These are phyloP conservation scores for Melanostigma gelatinosum DNA, from an alignment of 2,113 vertebrate genomes.

Conservation along the genomic window DNA sequence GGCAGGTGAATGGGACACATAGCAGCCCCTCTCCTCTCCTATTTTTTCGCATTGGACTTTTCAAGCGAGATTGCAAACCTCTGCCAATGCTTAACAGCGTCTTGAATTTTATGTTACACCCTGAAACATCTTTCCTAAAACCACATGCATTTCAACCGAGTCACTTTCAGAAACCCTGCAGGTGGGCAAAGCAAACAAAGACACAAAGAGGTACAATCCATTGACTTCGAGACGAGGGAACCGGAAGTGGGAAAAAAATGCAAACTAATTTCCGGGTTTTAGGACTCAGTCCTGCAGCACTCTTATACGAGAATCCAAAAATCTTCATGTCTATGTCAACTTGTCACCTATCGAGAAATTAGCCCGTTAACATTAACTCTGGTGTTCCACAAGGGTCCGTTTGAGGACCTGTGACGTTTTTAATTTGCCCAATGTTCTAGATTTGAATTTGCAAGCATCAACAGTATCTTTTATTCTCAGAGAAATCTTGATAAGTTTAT, in stretches of 20 bases:
- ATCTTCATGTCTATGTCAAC: neutral
- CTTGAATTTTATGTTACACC: neutral
- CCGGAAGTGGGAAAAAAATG: too few relatives aligned
- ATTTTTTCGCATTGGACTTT: neutral
- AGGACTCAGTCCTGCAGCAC: neutral
- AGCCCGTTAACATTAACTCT: neutral
- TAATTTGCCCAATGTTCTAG: neutral
- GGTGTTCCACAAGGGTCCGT: neutral
- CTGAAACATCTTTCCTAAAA: neutral
- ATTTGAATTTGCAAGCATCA: neutral
- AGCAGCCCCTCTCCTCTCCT: slow-evolving; percentile 16
- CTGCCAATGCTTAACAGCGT: neutral
- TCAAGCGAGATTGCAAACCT: neutral
- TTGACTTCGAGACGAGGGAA: too few relatives aligned
- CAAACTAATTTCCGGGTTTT: neutral
- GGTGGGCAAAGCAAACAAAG: too few relatives aligned
- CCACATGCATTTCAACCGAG: neutral
- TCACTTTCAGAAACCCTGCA: too few relatives aligned
- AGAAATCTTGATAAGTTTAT: neutral
- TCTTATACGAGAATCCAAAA: neutral
- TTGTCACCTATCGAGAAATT: neutral
- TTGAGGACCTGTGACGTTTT: neutral
- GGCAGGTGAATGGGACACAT: slow-evolving; percentile 3
- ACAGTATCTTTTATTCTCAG: neutral
- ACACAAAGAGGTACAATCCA: too few relatives aligned